phyloP scores from a whole-genome alignment of 2,113 vertebrate species.

The Haemorhous mexicanus region DNA sequence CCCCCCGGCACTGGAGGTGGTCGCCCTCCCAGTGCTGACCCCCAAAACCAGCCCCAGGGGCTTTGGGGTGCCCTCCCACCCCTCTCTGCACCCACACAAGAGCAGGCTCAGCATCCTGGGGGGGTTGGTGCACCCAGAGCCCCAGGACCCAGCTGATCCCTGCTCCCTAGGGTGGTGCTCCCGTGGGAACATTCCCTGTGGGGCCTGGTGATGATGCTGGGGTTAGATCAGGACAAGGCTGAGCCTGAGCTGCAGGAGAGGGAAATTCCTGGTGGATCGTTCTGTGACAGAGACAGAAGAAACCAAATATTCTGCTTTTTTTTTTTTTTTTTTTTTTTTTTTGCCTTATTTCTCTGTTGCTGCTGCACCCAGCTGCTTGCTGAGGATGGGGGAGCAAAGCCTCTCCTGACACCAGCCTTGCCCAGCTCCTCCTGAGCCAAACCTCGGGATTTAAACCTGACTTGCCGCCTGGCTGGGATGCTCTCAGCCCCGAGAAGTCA shows the following conservation, averaged over 20 bases:
- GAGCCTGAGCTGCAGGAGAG: fast-evolving
- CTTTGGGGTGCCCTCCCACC: not conserved
- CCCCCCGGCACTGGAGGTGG: not conserved
- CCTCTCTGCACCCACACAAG: not conserved
- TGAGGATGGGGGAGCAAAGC: not conserved
- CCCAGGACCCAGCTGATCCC: fast-evolving
- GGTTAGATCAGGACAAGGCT: not conserved
- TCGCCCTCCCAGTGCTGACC: fast-evolving
- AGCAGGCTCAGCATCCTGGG: not conserved
- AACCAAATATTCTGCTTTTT: fast-evolving
- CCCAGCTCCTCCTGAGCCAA: not conserved
- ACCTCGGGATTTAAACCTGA: not conserved
- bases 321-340: no score
- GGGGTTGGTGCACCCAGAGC: no score
- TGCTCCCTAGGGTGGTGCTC: fast-evolving
- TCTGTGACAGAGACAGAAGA: not conserved
- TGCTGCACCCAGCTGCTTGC: not conserved
- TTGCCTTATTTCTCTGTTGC: not conserved
- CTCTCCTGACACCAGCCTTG: not conserved
- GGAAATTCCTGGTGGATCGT: not conserved
- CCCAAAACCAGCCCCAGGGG: not conserved
- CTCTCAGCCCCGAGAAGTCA: not conserved
- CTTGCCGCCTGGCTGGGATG: fast-evolving
- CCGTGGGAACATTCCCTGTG: not conserved
- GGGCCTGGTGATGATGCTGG: not conserved